Base-by-base conservation (phyloP, 2,888 invertebrate genomes). In the Allygus modestus region DNA sequence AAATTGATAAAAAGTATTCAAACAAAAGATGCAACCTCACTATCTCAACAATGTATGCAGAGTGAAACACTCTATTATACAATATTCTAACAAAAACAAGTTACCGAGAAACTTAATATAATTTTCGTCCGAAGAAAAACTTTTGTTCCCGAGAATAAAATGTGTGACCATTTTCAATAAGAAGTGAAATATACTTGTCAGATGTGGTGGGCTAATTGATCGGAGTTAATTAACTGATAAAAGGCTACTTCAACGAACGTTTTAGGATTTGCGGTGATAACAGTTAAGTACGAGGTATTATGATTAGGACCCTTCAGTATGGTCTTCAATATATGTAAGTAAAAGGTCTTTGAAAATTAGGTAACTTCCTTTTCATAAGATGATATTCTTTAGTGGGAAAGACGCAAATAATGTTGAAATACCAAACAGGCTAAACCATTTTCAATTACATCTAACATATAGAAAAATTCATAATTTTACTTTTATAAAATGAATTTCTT, bases 221-320 rank as follows among this genome's bases (percentile, higher is more conserved):
- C 65, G 12, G 31, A 2, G 17, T 9, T 28, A 11, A 26, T 65
- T 65, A 65, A 65, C 31, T 65, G 65, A 65, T 65, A 65, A 58
- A 58, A 58, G 51, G 28, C 65, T 65, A 28, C 28, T 65, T 65
- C 65, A 65, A 15, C 28, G 28, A 11, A 28, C 28, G 23, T 12
- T 31, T 65, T 31, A 7, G 65, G 65, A 26, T 65, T 15, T 28
- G 31, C 31, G 0, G 58, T 23, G 65, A 65, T 31, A 65, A 65
- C 0, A 20, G 65, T 9, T 23, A 65, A 65, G 28, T 23, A 54
- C 20, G 20, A 7, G 20, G 23, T 51, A 65, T 65, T 65, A 15
- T 26, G 31, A 58, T 58, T 58, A 17, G 26, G 12, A 58, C 23
- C n/a, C 17, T 51, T 51, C 37, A 37, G 37, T 37, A n/a, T n/a